Evolutionary conservation across 2,113 vertebrate genomes (phyloP).

Genomic region (Platysteira castanea): DNA sequence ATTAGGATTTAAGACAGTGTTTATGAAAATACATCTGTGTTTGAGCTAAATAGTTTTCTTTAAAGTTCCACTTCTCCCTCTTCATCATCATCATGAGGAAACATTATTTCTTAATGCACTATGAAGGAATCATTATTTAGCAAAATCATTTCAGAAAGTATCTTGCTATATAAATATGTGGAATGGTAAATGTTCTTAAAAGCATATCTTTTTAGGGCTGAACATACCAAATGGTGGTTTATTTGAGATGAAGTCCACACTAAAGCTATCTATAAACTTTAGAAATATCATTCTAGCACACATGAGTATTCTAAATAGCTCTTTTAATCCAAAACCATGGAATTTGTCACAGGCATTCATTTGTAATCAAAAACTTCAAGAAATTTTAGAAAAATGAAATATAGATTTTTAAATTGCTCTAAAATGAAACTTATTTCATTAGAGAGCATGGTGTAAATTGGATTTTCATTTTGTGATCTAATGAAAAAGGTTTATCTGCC

Average conservation of each 20-base stretch:
- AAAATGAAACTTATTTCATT: slow-evolving; percentile 3
- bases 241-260: background rate
- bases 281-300: background rate
- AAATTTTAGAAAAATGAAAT: background rate
- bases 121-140: background rate
- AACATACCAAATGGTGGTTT: background rate
- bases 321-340: background rate
- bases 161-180: background rate
- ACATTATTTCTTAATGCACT: background rate
- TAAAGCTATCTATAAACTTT: background rate
- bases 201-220: background rate
- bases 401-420: background rate
- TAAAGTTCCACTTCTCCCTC: background rate
- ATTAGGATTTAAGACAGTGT: background rate
- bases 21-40: background rate
- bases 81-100: background rate
- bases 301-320: background rate
- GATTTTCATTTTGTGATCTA: background rate
- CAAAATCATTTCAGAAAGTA: background rate
- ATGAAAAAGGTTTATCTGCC: slow-evolving; percentile 19
- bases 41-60: background rate
- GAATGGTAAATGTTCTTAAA: slow-evolving; percentile 17
- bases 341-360: background rate
- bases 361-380: background rate
- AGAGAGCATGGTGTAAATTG: background rate